Evolutionary conservation across 1,140 invertebrate genomes (phyloP), one percentile per base, ranked within the genome.

Genomic region (Adoxophyes honmai): DNA sequence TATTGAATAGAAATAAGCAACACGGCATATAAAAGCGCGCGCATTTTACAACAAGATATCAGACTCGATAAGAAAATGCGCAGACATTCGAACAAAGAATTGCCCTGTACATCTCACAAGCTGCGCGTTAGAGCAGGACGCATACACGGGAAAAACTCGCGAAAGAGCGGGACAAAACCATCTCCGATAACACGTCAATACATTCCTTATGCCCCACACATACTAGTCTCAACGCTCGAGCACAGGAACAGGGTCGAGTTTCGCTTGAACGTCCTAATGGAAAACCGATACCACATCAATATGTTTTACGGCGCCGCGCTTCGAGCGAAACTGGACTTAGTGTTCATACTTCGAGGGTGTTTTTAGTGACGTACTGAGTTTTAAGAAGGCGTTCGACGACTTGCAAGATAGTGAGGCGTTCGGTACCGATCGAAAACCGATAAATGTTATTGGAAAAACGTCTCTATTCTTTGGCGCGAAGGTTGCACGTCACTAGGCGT

Each of bases 201-300:
- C 82, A 85, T 86, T 88, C 80, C 82, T 80, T 72, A 34, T 56
- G 36, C 14, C 37, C 18, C 2, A 14, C 62, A 66, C 78, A 77
- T 52, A 66, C 62, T 64, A 85, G 52, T 69, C 52, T 51, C 14
- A 33, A 60, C 73, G 56, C 62, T 79, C 60, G 9, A 0, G 0
- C 0, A 0, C 4, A 0, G 11, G 0, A 0, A 68, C 73, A 84
- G 42, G 63, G 76, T 61, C 51, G 21, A 72, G 11, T 63, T 67
- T 82, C 57, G 54, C 13, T 44, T 58, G 56, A 11, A 53, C 0
- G 9, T n/a, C 18, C 62, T 88, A 88, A 88, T 88, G 85, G 85
- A 88, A 88, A 88, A 88, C 85, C 85, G 75, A 88, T 88, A 88
- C 66, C 74, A 70, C 83, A 86, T 88, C 85, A 88, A 88, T 88